phyloP scores from a whole-genome alignment of 1,140 invertebrate genomes.

The Phymastichus coffea region DNA sequence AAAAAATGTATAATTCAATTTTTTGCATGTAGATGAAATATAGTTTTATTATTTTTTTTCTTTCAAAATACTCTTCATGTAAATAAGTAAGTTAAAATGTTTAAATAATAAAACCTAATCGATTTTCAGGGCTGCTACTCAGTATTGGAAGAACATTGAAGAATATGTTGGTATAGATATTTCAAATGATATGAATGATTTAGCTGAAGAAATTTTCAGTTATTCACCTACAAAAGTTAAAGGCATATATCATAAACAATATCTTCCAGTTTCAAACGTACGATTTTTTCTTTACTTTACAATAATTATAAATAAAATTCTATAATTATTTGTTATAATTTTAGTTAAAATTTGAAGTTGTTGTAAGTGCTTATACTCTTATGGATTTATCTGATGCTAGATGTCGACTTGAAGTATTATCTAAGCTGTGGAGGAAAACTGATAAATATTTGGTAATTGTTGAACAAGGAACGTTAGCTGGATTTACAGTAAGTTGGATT shows the following conservation, averaged over 20 bases:
- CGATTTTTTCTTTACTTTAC: conserved; percentile 28
- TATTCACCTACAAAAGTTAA: conserved; percentile 60
- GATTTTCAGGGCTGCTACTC: conserved; percentile 66
- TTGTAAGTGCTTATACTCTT: conserved; percentile 78
- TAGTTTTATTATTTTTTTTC: too few relatives aligned
- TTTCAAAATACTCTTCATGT: background rate
- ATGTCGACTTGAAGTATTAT: conserved; percentile 68
- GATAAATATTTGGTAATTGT: conserved; percentile 78
- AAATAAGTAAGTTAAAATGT: background rate
- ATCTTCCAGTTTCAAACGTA: conserved; percentile 70
- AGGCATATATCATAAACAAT: conserved; percentile 76
- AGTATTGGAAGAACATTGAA: conserved; percentile 70
- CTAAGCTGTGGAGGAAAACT: conserved; percentile 86
- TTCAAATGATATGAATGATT: conserved; percentile 76
- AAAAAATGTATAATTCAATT: too few relatives aligned
- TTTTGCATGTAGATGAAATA: too few relatives aligned
- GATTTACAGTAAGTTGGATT: conserved; percentile 64
- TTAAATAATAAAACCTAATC: background rate
- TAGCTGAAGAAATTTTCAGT: conserved; percentile 71
- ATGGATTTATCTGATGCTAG: conserved; percentile 73
- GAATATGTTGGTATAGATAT: conserved; percentile 84
- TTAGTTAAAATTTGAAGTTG: conserved; percentile 74
- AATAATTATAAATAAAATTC: conserved; percentile 11
- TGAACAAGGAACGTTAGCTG: conserved; percentile 80
- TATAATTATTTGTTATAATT: conserved; percentile 33